Evolutionary conservation across 53 echinoderm and acorn worm species (phyloP), one percentile per base, ranked within the genome.

Genomic region (Astropecten irregularis): DNA sequence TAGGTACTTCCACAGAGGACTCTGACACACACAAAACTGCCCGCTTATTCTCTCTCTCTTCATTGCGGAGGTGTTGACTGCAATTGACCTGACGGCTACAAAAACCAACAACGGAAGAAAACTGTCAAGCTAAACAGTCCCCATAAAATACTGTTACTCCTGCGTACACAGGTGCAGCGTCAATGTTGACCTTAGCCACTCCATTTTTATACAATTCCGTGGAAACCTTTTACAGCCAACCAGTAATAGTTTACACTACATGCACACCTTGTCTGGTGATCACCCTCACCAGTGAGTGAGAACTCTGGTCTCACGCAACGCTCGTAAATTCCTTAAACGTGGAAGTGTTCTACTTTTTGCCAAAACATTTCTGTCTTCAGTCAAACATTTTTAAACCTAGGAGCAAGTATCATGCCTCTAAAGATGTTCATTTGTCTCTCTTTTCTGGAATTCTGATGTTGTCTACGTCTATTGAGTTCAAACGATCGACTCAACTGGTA

Each of bases 81-180:
- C 71, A 42, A 79, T 79, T 60, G 61, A 79, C 79, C 79, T 34
- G 47, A 47, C 47, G 21, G 47, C 79, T 28, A 62, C 61, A 60
- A 79, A 36, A 44, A 44, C 23, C 11, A 48, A 47, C 46, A 48
- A 62, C 62, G 79, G 49, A 62, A 79, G 79, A 79, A 79, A 79
- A 61, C 79, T 79, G 79, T 79, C 79, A 79, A 60, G 27, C 61
- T 34, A 25, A 79, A 40, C 60, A 31, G 27, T 31, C 46, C 23
- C 62, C 28, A 42, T 76, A 76, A 76, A 76, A 79, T 79, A 79
- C 62, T 79, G 79, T 79, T 79, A 62, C 62, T 62, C 32, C 62
- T 31, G 48, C 47, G 40, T 59, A 62, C 79, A 79, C 79, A 79
- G 79, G 79, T 79, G 79, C 79, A 79, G 40, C 14, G 7, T 15